phyloP scores from a whole-genome alignment of 2,888 invertebrate species.

The Lobophora halterata region DNA sequence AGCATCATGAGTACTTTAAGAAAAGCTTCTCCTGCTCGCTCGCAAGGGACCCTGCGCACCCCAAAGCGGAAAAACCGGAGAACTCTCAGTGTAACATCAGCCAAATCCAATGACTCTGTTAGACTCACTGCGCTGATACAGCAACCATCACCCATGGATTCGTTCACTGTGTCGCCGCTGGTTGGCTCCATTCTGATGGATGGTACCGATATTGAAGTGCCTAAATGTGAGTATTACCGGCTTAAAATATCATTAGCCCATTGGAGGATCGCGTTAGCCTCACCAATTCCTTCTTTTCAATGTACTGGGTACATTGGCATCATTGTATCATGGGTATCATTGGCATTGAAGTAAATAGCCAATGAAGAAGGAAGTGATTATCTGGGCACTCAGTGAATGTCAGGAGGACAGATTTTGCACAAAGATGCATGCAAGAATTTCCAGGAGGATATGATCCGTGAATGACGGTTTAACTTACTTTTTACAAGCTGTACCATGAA shows the following conservation, averaged over 20 bases:
- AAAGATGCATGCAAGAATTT: too few relatives aligned
- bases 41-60: conserved; percentile 41
- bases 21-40: conserved; percentile 60
- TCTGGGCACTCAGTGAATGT: too few relatives aligned
- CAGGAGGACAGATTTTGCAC: too few relatives aligned
- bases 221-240: conserved; percentile 53
- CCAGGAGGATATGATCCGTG: too few relatives aligned
- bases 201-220: conserved; percentile 60
- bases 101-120: conserved; percentile 43
- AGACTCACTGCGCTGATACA: conserved; percentile 50
- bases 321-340: too few relatives aligned
- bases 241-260: too few relatives aligned
- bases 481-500: too few relatives aligned
- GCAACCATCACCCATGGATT: conserved; percentile 41
- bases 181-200: conserved; percentile 56
- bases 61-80: conserved; percentile 39
- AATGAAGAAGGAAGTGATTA: too few relatives aligned
- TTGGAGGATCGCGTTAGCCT: too few relatives aligned
- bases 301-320: too few relatives aligned
- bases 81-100: conserved; percentile 55
- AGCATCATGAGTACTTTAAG: conserved; percentile 45
- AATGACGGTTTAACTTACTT: too few relatives aligned
- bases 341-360: too few relatives aligned
- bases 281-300: not conserved
- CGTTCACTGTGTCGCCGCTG: conserved; percentile 54